Conservation (phyloP, 2,888 invertebrate species). For the Meta bourneti region DNA sequence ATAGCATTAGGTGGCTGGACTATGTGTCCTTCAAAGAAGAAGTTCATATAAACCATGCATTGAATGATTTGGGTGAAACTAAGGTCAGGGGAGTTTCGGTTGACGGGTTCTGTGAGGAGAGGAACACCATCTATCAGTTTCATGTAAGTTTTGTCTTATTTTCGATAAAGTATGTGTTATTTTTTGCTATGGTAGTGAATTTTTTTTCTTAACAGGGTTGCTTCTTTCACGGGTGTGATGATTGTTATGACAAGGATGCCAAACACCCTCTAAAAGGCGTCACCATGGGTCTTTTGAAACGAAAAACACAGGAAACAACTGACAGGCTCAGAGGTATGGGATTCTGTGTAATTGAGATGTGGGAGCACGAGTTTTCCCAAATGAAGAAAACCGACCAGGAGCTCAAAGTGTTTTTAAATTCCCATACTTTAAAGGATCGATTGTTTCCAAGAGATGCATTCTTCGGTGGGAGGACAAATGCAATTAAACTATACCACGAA, state of each 20-base stretch:
- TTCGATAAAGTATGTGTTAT: not conserved
- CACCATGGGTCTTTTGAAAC: no score
- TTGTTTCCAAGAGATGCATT: not conserved
- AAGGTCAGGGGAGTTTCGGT: constrained; percentile 5
- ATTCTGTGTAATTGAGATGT: no score
- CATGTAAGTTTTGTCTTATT: not conserved
- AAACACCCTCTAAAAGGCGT: no score
- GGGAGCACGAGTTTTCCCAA: no score
- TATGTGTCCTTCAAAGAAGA: not conserved
- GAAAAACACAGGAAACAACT: no score
- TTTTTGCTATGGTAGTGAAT: not conserved
- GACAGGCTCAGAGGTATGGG: no score
- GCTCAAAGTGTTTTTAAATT: constrained; percentile 70
- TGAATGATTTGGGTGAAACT: not conserved
- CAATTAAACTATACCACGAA: no score
- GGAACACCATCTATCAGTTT: constrained; percentile 20
- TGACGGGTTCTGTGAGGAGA: constrained; percentile 26
- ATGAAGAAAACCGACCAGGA: no score
- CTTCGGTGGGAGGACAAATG: no score
- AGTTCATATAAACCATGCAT: not conserved
- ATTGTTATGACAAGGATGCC: constrained; percentile 59
- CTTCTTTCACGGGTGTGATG: constrained; percentile 77
- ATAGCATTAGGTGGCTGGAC: constrained; percentile 14
- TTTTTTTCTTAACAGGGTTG: constrained; percentile 70
- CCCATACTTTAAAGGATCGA: not conserved